Evolutionary conservation across 1,140 invertebrate genomes (phyloP), one percentile per base, ranked within the genome.

Genomic region (Littorina saxatilis): DNA sequence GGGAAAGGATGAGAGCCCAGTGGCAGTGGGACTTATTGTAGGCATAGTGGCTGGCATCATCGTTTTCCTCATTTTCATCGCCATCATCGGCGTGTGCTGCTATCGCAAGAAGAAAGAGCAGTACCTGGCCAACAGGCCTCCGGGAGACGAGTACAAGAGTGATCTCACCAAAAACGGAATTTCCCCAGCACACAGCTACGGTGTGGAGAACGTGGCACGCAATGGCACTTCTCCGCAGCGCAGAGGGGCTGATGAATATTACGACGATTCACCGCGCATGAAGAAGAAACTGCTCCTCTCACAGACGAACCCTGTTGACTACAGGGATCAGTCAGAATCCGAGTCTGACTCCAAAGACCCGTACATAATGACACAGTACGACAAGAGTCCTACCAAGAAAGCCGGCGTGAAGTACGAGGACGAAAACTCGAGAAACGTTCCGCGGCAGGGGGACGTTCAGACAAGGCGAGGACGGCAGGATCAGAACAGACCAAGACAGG

Each of bases 41-140:
- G 85, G 86, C 23, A 80, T 86, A 23, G 82, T 83, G 9, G 82
- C 82, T 27, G 81, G 76, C 29, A 66, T 86, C 17, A 82, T 87
- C 55, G 66, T 79, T 2, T 66, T 87, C 23, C 76, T 87, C 32
- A 55, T 86, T 47, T 72, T 87, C n/a, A 35, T 83, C 0, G 63
- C 81, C 43, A 77, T 85, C 63, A 37, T 84, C 32, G 80, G 78
- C 0, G 58, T 83, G 1, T 87, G 86, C 61, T 87, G 85, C 61
- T 87, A 83, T 74, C 70, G 80, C 15, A 83, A 83, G 63, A 82
- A 86, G 23, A 72, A 63, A 29, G 40, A 70, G 47, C 58, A 75
- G 50, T 43, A 73, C 0, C n/a, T 29, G 52, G 29, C 66, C 52
- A 50, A 68, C 17, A 55, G 32, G 23, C 29, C 50, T 7, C 11